Evolutionary conservation across 1,140 invertebrate species (phyloP), one percentile per base, ranked within the genome.

Genomic region (Daktulosphaira vitifoliae): DNA sequence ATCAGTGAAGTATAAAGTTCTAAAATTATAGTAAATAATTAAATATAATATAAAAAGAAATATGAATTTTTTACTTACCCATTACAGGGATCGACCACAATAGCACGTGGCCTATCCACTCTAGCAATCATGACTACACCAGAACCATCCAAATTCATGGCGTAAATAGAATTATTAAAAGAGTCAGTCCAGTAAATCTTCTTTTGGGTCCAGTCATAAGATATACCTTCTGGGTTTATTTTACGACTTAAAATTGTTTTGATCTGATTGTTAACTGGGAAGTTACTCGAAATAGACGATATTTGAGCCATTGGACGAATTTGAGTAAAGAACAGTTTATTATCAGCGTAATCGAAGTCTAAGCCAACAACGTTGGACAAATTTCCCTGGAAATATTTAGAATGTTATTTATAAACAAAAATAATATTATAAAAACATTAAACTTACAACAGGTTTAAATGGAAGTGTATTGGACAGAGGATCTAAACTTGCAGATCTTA

Each of bases 101-200:
- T 92, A 1, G 95, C 94, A 71, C 95, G 79, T 0, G 95, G 95
- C 68, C 93, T 78, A 71, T 96, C 90, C 0, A 96, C 95, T 71
- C 87, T 78, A 1, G 90, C 87, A 65, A 98, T 96, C 84, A 95
- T 96, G 0, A 98, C 88, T 37, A 97, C 78, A 71, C 96, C 86
- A 0, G 85, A 78, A 9, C 92, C 89, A 72, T 92, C 87, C 5
- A 92, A 77, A 72, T 98, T 93, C 86, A 96, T 94, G 0, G 93
- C 90, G 71, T 95, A 96, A 50, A 97, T 95, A 25, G 88, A 92
- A 68, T 90, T 90, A 71, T 95, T 97, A 0, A 87, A 89, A 44
- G 87, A 93, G 70, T 98, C 95, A 0, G 94, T 94, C 93, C 93
- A 98, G 73, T 96, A 98, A 26, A 98, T 84, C 75, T 96, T 97